Evolutionary conservation across 2,113 vertebrate genomes (phyloP).

Genomic region (Aleadryas rufinucha): DNA sequence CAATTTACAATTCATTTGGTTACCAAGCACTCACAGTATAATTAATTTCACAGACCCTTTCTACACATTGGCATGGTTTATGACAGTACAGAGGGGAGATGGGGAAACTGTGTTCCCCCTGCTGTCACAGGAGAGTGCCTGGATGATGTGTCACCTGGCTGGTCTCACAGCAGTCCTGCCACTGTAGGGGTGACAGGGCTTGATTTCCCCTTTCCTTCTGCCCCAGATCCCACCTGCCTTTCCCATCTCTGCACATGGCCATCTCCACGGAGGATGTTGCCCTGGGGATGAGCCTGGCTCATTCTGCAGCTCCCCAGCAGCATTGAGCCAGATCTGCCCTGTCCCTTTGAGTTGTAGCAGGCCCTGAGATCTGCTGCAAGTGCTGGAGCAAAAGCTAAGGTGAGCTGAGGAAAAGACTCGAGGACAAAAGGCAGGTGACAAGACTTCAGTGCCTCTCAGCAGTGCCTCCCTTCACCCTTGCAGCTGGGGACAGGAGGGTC

Average conservation of each 20-base stretch:
- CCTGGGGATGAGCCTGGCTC: neutral
- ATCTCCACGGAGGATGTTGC: neutral
- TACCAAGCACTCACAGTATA: slow-evolving; percentile 75
- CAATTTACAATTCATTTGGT: slow-evolving; percentile 82
- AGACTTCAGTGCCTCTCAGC: neutral
- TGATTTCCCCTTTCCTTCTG: neutral
- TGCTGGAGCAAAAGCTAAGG: neutral
- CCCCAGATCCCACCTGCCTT: neutral
- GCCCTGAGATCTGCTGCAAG: neutral
- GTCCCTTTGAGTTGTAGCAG: neutral
- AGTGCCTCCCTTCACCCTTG: neutral
- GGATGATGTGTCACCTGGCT: neutral
- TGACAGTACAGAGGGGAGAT: neutral
- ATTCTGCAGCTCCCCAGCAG: neutral
- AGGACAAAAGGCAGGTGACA: neutral
- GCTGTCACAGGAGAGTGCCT: neutral
- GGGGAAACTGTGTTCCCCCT: neutral
- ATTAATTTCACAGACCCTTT: slow-evolving; percentile 80
- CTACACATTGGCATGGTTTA: slow-evolving; percentile 51
- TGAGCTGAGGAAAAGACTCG: neutral
- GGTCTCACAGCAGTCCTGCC: neutral
- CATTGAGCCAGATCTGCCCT: neutral
- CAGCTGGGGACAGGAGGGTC: neutral
- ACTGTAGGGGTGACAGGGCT: neutral
- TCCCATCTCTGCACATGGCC: neutral